Percentiles rank a stretch among this genome's conserved stretches.
phyloP scores from a whole-genome alignment of 2,113 vertebrate species.

The Chrysochloris asiatica region DNA sequence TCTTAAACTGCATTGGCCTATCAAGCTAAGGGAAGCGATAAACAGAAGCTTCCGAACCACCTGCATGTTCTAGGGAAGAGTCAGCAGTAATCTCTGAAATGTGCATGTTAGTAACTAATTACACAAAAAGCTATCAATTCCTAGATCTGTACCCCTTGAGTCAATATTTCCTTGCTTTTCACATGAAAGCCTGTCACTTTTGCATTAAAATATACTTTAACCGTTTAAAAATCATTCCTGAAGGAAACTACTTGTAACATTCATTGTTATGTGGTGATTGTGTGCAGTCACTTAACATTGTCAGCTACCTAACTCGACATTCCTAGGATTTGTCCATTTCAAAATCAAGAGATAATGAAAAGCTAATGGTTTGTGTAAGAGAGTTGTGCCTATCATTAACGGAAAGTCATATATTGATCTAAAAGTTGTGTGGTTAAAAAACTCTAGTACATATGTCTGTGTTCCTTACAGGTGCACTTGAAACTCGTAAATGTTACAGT shows the following conservation, averaged over 20 bases:
- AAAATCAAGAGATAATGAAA: slow-evolving; percentile 49
- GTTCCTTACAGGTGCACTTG: slow-evolving; percentile 65
- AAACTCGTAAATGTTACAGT: slow-evolving; percentile 70
- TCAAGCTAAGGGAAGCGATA: slow-evolving; percentile 35
- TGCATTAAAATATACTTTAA: slow-evolving; percentile 43
- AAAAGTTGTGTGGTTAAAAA: slow-evolving; percentile 67
- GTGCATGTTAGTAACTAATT: slow-evolving; percentile 44
- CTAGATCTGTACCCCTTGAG: slow-evolving; percentile 23
- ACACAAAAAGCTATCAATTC: slow-evolving; percentile 49
- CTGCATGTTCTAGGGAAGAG: background rate
- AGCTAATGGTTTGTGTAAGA: slow-evolving; percentile 39
- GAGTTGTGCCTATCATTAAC: slow-evolving; percentile 35
- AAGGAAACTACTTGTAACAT: background rate
- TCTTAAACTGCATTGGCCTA: background rate
- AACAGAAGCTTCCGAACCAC: slow-evolving; percentile 33
- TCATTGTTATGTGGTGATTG: slow-evolving; percentile 12
- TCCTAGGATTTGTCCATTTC: slow-evolving; percentile 64
- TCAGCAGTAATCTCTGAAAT: slow-evolving; percentile 47
- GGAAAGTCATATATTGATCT: slow-evolving; percentile 63
- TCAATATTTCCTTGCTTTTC: slow-evolving; percentile 43
- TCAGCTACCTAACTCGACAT: slow-evolving; percentile 29
- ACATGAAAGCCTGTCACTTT: slow-evolving; percentile 42
- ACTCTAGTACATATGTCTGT: slow-evolving; percentile 62
- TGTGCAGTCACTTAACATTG: slow-evolving; percentile 31
- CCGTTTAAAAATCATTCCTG: slow-evolving; percentile 50